Base-by-base conservation (phyloP, 2,797 vertebrate species). In the Morelia viridis region DNA sequence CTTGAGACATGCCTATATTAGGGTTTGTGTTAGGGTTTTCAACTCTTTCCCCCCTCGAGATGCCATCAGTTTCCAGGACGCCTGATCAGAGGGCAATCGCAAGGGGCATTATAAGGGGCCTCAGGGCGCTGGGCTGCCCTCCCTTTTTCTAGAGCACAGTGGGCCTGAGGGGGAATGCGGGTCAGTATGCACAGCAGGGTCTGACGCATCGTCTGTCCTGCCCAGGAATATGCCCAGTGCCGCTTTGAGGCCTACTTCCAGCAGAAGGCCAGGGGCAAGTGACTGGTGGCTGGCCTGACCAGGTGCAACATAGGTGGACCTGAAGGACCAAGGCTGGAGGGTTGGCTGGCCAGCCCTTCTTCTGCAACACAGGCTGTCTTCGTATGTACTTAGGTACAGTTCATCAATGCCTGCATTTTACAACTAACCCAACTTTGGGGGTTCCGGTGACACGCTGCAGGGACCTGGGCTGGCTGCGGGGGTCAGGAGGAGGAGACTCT, bases 231-330 rank as follows among this genome's bases (percentile, higher is more conserved):
- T 1, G 99, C 99, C 2, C 98, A 98, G 94, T 97, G 97, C 94
- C 98, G 99, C 26, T 98, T 99, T 94, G 98, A 99, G 91, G 98
- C 98, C 84, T 99, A 99, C 97, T 98, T 98, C 97, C 98, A 98
- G 97, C 98, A 98, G 95, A 99, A 99, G 94, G 97, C 97, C 26
- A 97, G 96, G 83, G 97, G 92, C 4, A 50, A 58, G 53, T 98
- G 95, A 94, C 57, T 22, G 5, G 0, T 5, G 50, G n/a, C 46
- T 2, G 15, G 0, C 58, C 86, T 57, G 87, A 28, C 88, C 5
- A 1, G n/a, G 0, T 3, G 56, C 11, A 5, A 24, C 19, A 19
- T 28, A 5, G 9, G 2, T 31, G n/a, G 46, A 57, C 24, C 61
- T 56, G 15, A 19, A 41, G 65, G 85, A 87, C 31, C 0, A 71